A percentile compares a stretch with the other conserved stretches of the same genome.
These are phyloP conservation scores for Drosophila guanche DNA, from an alignment of 1,140 invertebrate species.

Conservation along the genomic window DNA sequence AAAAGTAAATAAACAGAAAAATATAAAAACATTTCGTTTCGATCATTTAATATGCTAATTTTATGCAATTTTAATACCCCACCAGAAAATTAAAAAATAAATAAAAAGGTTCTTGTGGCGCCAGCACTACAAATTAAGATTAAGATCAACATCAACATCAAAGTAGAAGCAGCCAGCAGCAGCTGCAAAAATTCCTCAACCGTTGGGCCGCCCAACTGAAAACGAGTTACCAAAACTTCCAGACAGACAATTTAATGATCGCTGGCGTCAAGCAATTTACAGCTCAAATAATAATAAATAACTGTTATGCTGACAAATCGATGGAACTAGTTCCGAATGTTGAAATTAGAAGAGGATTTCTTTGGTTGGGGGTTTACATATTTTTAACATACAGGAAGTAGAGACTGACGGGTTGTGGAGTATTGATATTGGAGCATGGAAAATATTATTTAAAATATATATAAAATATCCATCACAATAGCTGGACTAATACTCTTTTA, in stretches of 20 bases:
- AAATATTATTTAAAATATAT: not conserved
- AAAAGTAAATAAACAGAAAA: slow-evolving; percentile 48
- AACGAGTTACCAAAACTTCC: slow-evolving; percentile 51
- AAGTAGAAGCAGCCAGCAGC: slow-evolving; percentile 48
- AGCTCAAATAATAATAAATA: slow-evolving; percentile 75
- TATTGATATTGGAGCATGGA: too few relatives aligned
- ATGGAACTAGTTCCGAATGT: slow-evolving; percentile 50
- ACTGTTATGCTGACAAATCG: slow-evolving; percentile 58
- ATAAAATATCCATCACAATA: slow-evolving; percentile 31
- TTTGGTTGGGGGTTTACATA: not conserved
- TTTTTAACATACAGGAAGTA: not conserved
- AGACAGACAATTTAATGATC: slow-evolving; percentile 63
- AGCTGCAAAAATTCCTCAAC: slow-evolving; percentile 46
- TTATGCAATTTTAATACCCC: slow-evolving; percentile 43
- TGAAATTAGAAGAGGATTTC: not conserved
- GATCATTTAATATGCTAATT: slow-evolving; percentile 62
- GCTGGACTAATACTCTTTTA: too few relatives aligned
- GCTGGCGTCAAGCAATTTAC: slow-evolving; percentile 75
- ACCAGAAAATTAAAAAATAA: slow-evolving; percentile 20
- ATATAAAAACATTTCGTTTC: slow-evolving; percentile 51
- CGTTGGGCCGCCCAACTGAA: slow-evolving; percentile 14
- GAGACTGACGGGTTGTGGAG: too few relatives aligned
- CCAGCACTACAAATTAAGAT: slow-evolving; percentile 78
- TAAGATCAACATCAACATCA: slow-evolving; percentile 76
- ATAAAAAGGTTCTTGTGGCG: slow-evolving; percentile 60